phyloP scores from a whole-genome alignment of 2,113 vertebrate species.

The Poecilia latipinna region DNA sequence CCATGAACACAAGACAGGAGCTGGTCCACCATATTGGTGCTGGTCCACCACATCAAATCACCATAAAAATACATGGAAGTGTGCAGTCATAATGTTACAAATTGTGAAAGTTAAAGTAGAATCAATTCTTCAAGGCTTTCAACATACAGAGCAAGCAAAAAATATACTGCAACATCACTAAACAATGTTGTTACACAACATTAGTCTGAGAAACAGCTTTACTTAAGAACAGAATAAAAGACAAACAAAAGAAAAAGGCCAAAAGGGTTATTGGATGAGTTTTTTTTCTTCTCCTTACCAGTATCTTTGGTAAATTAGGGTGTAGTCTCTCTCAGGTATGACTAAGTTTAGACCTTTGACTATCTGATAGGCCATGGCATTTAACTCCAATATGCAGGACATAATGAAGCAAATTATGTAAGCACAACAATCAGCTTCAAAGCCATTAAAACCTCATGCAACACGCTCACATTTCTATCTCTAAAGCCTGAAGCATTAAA shows the following conservation, averaged over 20 bases:
- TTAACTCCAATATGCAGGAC: constrained; percentile 1
- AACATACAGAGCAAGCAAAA: no score
- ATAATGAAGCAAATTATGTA: constrained; percentile 17
- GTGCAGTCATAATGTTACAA: no score
- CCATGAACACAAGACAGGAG: not conserved
- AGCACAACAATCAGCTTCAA: not conserved
- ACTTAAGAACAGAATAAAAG: not conserved
- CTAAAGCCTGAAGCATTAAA: not conserved
- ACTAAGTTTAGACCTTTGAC: constrained; percentile 8
- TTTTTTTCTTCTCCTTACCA: not conserved
- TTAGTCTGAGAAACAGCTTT: not conserved
- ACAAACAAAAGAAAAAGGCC: not conserved
- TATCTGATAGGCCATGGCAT: not conserved
- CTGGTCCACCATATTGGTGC: not conserved
- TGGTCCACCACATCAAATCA: no score
- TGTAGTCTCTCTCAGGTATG: not conserved
- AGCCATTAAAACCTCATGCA: not conserved
- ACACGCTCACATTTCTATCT: not conserved
- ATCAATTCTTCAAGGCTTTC: no score
- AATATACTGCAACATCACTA: no score
- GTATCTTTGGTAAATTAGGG: not conserved
- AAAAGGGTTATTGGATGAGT: not conserved
- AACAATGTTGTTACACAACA: no score
- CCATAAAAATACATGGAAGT: not conserved
- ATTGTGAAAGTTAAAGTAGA: no score